phyloP scores from a whole-genome alignment of 2,113 vertebrate genomes.

The Syngnathus scovelli region DNA sequence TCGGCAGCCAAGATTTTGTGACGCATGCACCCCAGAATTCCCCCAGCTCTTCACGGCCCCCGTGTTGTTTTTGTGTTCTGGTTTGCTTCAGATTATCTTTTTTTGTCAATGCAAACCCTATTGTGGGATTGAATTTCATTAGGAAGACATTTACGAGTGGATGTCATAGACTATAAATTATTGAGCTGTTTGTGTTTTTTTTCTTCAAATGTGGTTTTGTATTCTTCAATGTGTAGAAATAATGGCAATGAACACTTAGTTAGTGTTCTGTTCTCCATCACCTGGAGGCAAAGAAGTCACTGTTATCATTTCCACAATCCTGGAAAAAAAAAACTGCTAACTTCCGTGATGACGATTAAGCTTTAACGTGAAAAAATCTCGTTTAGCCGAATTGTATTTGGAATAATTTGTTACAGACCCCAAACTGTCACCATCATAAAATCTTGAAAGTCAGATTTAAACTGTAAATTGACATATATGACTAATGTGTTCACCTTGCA shows the following conservation, averaged over 20 bases:
- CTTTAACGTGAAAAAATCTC: no score
- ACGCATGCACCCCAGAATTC: not conserved
- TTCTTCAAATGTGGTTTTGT: not conserved
- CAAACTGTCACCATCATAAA: no score
- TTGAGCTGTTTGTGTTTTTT: not conserved
- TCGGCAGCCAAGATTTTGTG: not conserved
- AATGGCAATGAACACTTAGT: not conserved
- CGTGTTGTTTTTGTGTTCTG: not conserved
- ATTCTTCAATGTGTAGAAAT: not conserved
- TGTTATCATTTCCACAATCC: not conserved
- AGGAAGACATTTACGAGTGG: not conserved
- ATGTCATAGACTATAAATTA: not conserved
- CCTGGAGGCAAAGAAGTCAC: not conserved
- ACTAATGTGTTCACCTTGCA: no score
- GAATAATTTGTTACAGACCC: no score
- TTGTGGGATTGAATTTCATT: constrained; percentile 1
- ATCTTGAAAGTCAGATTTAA: no score
- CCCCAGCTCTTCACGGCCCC: not conserved
- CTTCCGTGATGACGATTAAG: no score
- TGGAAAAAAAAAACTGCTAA: no score
- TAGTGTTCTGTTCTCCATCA: not conserved
- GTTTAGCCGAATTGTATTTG: no score
- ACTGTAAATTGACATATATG: no score
- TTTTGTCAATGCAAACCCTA: constrained; percentile 5
- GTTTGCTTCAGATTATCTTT: not conserved